Evolutionary conservation across 2,888 invertebrate genomes (phyloP), one percentile per base, ranked within the genome.

Genomic region (Acrobasis suavella): DNA sequence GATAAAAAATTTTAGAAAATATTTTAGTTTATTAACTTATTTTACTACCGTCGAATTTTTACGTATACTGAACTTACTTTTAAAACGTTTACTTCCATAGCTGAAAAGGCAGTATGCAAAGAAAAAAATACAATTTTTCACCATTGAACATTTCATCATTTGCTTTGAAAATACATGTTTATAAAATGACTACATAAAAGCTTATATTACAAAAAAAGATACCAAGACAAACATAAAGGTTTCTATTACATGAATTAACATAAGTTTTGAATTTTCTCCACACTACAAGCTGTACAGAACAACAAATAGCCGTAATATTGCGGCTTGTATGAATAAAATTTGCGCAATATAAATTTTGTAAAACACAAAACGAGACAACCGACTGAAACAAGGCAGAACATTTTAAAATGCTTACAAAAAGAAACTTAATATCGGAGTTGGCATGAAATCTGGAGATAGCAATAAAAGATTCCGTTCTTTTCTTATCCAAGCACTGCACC

Each of bases 391-490:
- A 51, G 51, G 51, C 50, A 42, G 42, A 49, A 38, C 16, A 17
- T 50, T 37, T 60, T 60, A 51, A 60, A 58, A 42, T 17, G 42
- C 60, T 22, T 52, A 60, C 39, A 60, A 56, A 61, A 55, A 55
- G 38, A 56, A 55, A 55, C 32, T 15, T 46, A 61, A 55, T 61
- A 61, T 49, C 49, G 12, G 49, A 62, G 55, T 62, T 62, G 62
- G 62, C 62, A 62, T 49, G 55, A 55, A 62, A 62, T 55, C 62
- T 62, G 55, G 38, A 46, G 54, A 64, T 60, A 22, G 60, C 58
- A 61, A 64, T 64, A 58, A 64, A 60, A 66, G 65, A 60, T 63
- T 60, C 56, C 59, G 52, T 58, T 65, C 60, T 62, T 62, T 60
- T 65, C 60, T 62, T 62, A 58, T 54, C 62, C 15, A 51, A 66